Evolutionary conservation across 1,140 invertebrate genomes (phyloP).

Genomic region (Nebria ingens): DNA sequence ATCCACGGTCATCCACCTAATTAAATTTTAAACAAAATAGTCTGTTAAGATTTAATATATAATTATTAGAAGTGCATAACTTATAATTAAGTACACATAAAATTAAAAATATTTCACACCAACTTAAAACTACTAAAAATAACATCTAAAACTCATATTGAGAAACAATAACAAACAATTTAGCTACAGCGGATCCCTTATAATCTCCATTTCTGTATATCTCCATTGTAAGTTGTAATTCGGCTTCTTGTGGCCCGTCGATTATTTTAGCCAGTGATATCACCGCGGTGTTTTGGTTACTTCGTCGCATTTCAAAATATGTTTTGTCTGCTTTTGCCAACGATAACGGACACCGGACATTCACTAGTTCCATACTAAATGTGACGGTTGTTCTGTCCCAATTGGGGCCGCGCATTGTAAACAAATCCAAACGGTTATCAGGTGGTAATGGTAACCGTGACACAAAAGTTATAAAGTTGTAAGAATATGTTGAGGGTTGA

Average conservation of each 20-base stretch:
- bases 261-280: conserved; percentile 60
- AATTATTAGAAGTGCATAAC: too few relatives aligned
- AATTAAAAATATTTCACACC: too few relatives aligned
- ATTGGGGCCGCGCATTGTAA: conserved; percentile 74
- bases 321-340: conserved; percentile 49
- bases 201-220: conserved; percentile 49
- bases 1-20: too few relatives aligned
- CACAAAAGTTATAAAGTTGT: conserved; percentile 84
- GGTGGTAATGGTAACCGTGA: conserved; percentile 67
- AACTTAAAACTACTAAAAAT: too few relatives aligned
- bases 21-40: too few relatives aligned
- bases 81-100: too few relatives aligned
- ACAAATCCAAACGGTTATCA: conserved; percentile 60
- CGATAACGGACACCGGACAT: conserved; percentile 47
- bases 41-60: too few relatives aligned
- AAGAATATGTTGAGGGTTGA: conserved; percentile 73
- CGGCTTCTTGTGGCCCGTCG: conserved; percentile 79
- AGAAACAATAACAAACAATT: background rate
- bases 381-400: conserved; percentile 54
- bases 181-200: background rate
- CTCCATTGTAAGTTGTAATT: conserved; percentile 78
- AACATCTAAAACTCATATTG: conserved; percentile 14
- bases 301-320: conserved; percentile 43
- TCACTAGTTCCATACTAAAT: conserved; percentile 63
- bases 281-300: conserved; percentile 39